A percentile compares a stretch with the other conserved stretches of the same genome.
Evolutionary conservation across 2,888 invertebrate species (phyloP).

Genomic region (Pachydiplax longipennis): DNA sequence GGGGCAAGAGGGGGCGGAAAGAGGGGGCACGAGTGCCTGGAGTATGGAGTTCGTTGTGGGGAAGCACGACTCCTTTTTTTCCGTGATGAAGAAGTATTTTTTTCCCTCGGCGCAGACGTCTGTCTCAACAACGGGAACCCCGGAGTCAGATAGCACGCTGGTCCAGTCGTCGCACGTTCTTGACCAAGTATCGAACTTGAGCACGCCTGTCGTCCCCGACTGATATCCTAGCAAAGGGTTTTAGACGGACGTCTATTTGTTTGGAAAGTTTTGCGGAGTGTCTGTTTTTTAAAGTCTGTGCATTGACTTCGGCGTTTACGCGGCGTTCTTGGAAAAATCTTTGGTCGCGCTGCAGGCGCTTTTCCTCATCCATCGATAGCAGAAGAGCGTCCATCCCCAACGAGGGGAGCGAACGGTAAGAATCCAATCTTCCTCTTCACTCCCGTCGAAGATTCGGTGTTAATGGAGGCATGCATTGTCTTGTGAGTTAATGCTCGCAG

Average conservation of each 20-base stretch:
- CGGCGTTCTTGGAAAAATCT: too few species aligned
- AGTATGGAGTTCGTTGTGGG: neutral
- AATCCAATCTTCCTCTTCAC: too few species aligned
- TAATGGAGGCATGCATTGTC: too few species aligned
- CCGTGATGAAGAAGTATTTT: neutral
- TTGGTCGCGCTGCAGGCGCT: too few species aligned
- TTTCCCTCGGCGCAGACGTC: neutral
- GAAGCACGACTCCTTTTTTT: neutral
- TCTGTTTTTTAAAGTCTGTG: too few species aligned
- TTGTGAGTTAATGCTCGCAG: too few species aligned
- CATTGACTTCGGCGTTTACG: too few species aligned
- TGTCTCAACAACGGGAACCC: neutral
- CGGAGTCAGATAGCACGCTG: neutral
- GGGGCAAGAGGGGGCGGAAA: neutral
- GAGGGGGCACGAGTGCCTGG: neutral
- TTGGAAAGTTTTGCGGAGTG: too few species aligned
- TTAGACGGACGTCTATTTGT: neutral
- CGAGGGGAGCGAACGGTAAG: too few species aligned
- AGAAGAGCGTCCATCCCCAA: too few species aligned
- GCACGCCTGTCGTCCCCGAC: neutral
- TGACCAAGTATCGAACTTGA: neutral
- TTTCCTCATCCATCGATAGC: too few species aligned
- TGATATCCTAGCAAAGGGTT: neutral
- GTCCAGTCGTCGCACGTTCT: neutral
- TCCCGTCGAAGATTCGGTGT: too few species aligned